Evolutionary conservation across 2,888 invertebrate genomes (phyloP).

Genomic region (Brachyptera risi): DNA sequence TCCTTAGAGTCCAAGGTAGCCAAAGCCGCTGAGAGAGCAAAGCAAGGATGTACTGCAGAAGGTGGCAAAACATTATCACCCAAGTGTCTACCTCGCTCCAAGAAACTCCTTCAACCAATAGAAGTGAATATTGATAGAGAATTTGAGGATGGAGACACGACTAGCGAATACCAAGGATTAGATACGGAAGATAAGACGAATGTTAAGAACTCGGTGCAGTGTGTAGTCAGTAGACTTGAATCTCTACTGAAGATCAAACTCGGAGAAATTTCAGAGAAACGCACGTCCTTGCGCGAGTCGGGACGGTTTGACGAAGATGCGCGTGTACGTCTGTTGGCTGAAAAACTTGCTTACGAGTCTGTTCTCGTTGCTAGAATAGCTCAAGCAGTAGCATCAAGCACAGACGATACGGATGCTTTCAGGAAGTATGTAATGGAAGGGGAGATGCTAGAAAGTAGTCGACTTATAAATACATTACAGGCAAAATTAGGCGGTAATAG

Average conservation of each 20-base stretch:
- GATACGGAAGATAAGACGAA: slow-evolving; percentile 1
- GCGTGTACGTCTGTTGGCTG: slow-evolving; percentile 67
- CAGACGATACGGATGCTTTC: slow-evolving; percentile 54
- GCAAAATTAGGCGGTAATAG: slow-evolving; percentile 58
- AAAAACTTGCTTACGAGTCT: slow-evolving; percentile 76
- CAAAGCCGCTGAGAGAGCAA: slow-evolving; percentile 49
- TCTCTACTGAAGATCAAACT: slow-evolving; percentile 65
- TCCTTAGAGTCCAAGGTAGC: slow-evolving; percentile 74
- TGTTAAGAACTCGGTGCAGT: slow-evolving; percentile 31
- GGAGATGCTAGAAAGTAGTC: slow-evolving; percentile 60
- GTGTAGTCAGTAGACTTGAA: slow-evolving; percentile 50
- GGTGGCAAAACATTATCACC: slow-evolving; percentile 16
- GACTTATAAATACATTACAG: slow-evolving; percentile 68
- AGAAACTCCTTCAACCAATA: slow-evolving; percentile 19
- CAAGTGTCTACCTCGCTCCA: background rate
- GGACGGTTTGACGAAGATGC: slow-evolving; percentile 65
- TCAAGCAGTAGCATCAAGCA: slow-evolving; percentile 56
- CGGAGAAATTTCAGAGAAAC: slow-evolving; percentile 62
- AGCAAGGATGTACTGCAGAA: background rate
- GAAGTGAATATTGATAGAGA: slow-evolving; percentile 44
- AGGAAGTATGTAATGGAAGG: slow-evolving; percentile 53
- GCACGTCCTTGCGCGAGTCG: slow-evolving; percentile 60
- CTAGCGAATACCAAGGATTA: slow-evolving; percentile 44
- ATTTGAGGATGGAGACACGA: slow-evolving; percentile 57
- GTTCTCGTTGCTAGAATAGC: slow-evolving; percentile 65